Evolutionary conservation across 2,888 invertebrate species (phyloP).

Genomic region (Amphipyra berbera): DNA sequence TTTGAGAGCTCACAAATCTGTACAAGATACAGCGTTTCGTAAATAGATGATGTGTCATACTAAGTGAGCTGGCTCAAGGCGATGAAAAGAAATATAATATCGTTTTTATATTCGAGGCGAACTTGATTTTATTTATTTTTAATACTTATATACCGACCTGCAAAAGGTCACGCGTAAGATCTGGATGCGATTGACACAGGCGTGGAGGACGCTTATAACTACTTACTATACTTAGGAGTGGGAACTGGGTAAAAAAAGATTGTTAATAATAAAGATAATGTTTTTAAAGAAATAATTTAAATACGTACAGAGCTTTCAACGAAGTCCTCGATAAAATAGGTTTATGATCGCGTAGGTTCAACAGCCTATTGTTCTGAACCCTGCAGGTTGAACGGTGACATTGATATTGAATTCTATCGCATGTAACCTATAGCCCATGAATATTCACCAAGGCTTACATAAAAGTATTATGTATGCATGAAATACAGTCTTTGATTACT

Average conservation of each 20-base stretch:
- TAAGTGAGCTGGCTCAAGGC: conserved; percentile 54
- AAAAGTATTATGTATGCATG: neutral
- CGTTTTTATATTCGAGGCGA: conserved; percentile 29
- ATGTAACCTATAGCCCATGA: conserved; percentile 19
- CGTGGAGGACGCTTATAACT: too few species aligned
- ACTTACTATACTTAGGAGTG: neutral
- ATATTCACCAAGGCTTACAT: conserved; percentile 23
- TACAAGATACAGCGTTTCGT: conserved; percentile 31
- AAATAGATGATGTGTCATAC: conserved; percentile 61
- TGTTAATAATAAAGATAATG: too few species aligned
- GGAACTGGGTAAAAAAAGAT: too few species aligned
- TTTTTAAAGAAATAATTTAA: too few species aligned
- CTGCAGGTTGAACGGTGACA: conserved; percentile 25
- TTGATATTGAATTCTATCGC: conserved; percentile 43
- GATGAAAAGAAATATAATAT: conserved; percentile 49
- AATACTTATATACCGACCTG: neutral
- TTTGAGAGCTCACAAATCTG: conserved; percentile 48
- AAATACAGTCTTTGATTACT: neutral
- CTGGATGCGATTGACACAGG: too few species aligned
- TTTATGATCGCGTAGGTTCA: conserved; percentile 51
- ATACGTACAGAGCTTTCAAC: conserved; percentile 7
- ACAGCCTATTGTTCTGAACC: conserved; percentile 45
- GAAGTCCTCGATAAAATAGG: conserved; percentile 12
- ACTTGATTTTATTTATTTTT: conserved; percentile 15
- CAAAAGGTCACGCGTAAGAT: too few species aligned